Base-by-base conservation (phyloP, 2,888 invertebrate genomes). In the Nudaria mundana region DNA sequence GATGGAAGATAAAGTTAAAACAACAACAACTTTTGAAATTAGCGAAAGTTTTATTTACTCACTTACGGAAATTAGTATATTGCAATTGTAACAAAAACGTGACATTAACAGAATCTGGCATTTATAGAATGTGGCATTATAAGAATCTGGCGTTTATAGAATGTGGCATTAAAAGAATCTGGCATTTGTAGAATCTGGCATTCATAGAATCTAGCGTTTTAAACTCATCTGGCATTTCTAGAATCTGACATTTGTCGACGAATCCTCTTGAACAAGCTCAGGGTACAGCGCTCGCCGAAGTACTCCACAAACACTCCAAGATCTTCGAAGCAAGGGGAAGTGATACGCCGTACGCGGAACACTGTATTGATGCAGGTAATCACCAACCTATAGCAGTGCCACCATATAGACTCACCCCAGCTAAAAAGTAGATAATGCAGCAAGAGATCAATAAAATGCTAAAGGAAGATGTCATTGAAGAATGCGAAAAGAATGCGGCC, bases 401-500 rank as follows among this genome's bases (percentile, higher is more conserved):
- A 2, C 28, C 35, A 1, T 38, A 39, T 16, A 34, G 38, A 10
- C 16, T 43, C 2, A 35, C 30, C 6, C 43, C 43, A n/a, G 30
- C 38, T 2, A 37, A 34, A 10, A 42, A 57, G 10, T 3, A 30
- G 10, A 1, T 18, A 5, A 30, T 30, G 30, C 2, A 18, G 10
- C 10, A 2, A 3, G 30, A 30, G 18, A 8, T 30, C 2, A 10
- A 37, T 2, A 5, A 20, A 7, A 42, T 42, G 37, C 4, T 34
- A 1, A 8, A 25, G 1, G 15, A 14, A 4, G 24, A 8, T 3
- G 15, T 41, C 12, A 36, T 36, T 16, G 41, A 18, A 12, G 15
- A 30, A 0, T 37, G 32, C 13, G 15, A 16, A 0, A 36, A 18
- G 1, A 1, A 30, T 2, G 6, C 71, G 3, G 63, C 69, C 3